Base-by-base conservation (phyloP, 2,113 vertebrate genomes). In the Embiotoca jacksoni region DNA sequence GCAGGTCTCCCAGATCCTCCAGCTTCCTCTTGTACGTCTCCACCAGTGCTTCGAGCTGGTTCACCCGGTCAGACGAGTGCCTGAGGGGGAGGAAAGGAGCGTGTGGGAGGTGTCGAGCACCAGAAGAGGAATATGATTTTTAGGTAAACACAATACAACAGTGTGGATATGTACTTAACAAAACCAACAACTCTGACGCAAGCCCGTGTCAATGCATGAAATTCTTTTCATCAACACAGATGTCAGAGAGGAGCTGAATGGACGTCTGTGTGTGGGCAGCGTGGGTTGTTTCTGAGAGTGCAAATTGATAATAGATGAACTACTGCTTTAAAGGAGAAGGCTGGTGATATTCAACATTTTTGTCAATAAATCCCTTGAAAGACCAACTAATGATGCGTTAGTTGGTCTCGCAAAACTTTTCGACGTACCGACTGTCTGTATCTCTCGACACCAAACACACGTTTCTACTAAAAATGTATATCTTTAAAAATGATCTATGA, bases 1-100 rank as follows among this genome's bases (percentile, higher is more conserved):
- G 94, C 82, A 98, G 93, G 89, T 98, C 97, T 3, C 95, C 94
- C 88, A 98, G 92, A 80, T 98, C 97, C 58, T 97, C 96, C 83
- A 97, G 92, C 84, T 96, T 97, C 65, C 95, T 93, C 78, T 95
- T 95, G 87, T 96, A 97, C 2, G 96, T 95, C 75, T 94, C 96
- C 85, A 97, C 96, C 50, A 96, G 92, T 0, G 95, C 91, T 85
- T 98, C 97, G 4, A 98, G 92, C 75, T 96, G 94, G 61, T 94
- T 94, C 7, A 96, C 97, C 3, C 95, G 95, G 91, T 97, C 95
- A 0, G 97, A 97, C 1, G 97, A 97, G 85, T 98, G 96, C 68
- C 97, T 98, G 88, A 30, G 66, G 75, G 54, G 74, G 57, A 56
- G 41, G 31, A 14, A 53, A 36, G 37, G 33, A 60, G 49, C 13